Evolutionary conservation across 2,888 invertebrate species (phyloP).

Genomic region (Autographa pulchrina): DNA sequence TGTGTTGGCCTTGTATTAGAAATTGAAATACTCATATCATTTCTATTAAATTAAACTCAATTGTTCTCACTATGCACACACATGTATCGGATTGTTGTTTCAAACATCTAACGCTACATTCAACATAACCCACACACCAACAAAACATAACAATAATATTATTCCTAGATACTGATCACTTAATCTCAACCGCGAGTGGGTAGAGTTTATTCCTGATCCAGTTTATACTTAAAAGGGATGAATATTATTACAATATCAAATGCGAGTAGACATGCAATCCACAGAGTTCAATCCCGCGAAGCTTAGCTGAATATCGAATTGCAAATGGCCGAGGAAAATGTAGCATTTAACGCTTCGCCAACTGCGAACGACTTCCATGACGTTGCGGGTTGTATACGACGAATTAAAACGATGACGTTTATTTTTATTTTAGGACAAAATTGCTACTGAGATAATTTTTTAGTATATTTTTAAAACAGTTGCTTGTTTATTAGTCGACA

Average conservation of each 20-base stretch:
- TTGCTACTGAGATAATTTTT: too few relatives aligned
- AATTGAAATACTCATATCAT: not conserved
- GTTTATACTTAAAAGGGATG: slow-evolving; percentile 76
- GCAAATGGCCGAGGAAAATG: slow-evolving; percentile 87
- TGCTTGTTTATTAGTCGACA: too few relatives aligned
- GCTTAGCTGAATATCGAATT: slow-evolving; percentile 87
- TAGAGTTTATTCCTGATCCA: slow-evolving; percentile 64
- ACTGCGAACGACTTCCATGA: slow-evolving; percentile 81
- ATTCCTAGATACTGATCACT: slow-evolving; percentile 44
- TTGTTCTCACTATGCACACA: not conserved
- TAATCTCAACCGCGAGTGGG: slow-evolving; percentile 49
- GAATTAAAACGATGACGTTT: slow-evolving; percentile 56
- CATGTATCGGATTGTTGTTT: not conserved
- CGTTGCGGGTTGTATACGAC: slow-evolving; percentile 64
- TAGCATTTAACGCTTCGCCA: slow-evolving; percentile 86
- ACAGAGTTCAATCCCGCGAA: slow-evolving; percentile 80
- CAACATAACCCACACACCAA: slow-evolving; percentile 18
- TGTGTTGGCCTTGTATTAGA: too few relatives aligned
- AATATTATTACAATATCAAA: slow-evolving; percentile 82
- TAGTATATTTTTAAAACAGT: too few relatives aligned
- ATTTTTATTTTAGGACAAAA: not conserved
- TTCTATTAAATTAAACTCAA: not conserved
- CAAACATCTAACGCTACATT: not conserved
- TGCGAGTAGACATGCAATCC: slow-evolving; percentile 77
- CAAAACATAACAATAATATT: slow-evolving; percentile 42